Base-by-base conservation (phyloP, 2,113 vertebrate genomes). In the Perognathus longimembris region DNA sequence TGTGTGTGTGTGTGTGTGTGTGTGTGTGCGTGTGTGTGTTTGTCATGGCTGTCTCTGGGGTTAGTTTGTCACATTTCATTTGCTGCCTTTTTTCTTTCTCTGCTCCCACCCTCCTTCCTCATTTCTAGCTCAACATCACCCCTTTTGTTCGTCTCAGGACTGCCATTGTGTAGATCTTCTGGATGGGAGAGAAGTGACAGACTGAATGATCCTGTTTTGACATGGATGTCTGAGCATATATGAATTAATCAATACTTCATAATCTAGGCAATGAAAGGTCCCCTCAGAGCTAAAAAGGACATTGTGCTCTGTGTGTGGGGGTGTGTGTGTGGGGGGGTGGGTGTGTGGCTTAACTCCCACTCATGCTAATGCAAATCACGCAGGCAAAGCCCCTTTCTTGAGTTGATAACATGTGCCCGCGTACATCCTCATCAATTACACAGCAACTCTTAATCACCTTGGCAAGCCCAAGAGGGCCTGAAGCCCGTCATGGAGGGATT, bases 171-270 rank as follows among this genome's bases (percentile, higher is more conserved):
- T 74, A 73, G 95, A 70, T 59, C 26, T 45, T 67, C 21, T 30
- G 28, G 69, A 61, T 64, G n/a, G 17, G 24, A 34, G 30, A 78
- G 66, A 66, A 74, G 36, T 82, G 93, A 82, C 92, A 95, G 80
- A 85, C 57, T 40, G 91, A 77, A 88, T 54, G 74, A 67, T 73
- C 91, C 38, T 11, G 36, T 70, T 91, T 92, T 75, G 80, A 91
- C 89, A 88, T 79, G 66, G 78, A 34, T 76, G 36, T 88, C 93
- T 86, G 76, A 63, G 81, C 34, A 54, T 50, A 93, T 34, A 57
- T 78, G 88, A 92, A 91, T 96, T 93, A 83, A 95, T 86, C 93
- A 91, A 70, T 96, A 76, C 85, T 94, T 96, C 61, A 88, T 93
- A 94, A 88, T 71, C 34, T 50, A 87, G 76, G 50, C 69, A 38